phyloP scores from a whole-genome alignment of 2,113 vertebrate species.

The Pachycephala philippinensis region DNA sequence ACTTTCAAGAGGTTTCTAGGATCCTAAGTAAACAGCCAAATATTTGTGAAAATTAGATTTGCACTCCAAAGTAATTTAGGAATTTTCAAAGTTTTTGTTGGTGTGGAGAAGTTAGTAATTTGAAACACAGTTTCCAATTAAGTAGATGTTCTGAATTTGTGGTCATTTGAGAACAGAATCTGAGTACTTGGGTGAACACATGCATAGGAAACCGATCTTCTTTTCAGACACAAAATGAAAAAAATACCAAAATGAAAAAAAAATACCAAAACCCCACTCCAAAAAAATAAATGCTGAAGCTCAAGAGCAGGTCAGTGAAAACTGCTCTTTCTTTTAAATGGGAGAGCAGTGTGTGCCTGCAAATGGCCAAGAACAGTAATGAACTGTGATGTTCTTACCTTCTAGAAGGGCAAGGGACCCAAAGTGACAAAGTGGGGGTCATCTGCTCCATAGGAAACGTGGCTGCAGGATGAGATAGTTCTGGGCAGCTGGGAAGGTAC shows the following conservation, averaged over 20 bases:
- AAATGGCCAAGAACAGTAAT: background rate
- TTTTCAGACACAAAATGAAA: background rate
- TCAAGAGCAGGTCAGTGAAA: background rate
- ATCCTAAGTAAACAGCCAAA: background rate
- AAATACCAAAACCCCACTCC: background rate
- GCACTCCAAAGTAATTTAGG: background rate
- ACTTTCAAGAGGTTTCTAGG: background rate
- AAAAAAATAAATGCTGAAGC: background rate
- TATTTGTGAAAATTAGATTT: background rate
- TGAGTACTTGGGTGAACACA: background rate
- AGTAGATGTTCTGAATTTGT: background rate
- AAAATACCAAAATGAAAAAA: background rate
- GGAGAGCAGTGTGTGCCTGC: background rate
- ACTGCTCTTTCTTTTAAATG: background rate
- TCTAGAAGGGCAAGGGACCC: background rate
- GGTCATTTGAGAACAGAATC: background rate
- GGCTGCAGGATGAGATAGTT: background rate
- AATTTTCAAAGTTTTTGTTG: background rate
- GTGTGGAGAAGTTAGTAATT: background rate
- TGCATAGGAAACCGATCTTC: background rate
- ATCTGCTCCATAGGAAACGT: background rate
- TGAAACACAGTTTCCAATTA: background rate
- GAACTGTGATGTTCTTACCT: background rate
- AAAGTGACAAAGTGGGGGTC: background rate
- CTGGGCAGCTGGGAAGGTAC: background rate